Conservation (phyloP, 2,113 vertebrate genomes). For the Atrichornis clamosus region DNA sequence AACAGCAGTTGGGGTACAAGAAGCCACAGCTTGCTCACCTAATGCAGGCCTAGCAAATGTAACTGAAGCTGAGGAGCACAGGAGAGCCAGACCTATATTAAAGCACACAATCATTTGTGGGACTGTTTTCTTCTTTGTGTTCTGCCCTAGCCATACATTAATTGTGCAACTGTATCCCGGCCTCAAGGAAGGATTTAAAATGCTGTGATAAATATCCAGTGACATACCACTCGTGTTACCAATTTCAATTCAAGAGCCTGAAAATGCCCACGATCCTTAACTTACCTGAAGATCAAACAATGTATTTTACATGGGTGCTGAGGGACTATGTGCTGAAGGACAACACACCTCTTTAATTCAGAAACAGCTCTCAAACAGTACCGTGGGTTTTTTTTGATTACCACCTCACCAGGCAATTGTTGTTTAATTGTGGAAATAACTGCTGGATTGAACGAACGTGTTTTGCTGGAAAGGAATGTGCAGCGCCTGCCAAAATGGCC, state of each 20-base stretch:
- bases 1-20: background rate
- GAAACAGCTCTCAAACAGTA: background rate
- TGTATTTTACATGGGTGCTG: background rate
- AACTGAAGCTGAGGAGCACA: background rate
- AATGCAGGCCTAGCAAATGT: background rate
- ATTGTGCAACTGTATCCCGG: background rate
- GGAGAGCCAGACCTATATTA: background rate
- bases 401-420: background rate
- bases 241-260: background rate
- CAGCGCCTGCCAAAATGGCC: background rate
- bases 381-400: rapidly evolving
- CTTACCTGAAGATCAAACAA: background rate
- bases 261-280: background rate
- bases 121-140: background rate
- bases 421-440: background rate
- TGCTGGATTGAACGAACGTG: background rate
- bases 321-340: background rate
- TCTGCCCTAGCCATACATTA: background rate
- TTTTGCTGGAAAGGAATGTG: background rate
- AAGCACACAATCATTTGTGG: background rate
- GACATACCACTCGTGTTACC: background rate
- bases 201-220: background rate
- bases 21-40: background rate
- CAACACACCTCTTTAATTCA: background rate
- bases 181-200: background rate